These are phyloP conservation scores for Lottia gigantea DNA, from an alignment of 2,888 invertebrate species.

Conservation along the genomic window DNA sequence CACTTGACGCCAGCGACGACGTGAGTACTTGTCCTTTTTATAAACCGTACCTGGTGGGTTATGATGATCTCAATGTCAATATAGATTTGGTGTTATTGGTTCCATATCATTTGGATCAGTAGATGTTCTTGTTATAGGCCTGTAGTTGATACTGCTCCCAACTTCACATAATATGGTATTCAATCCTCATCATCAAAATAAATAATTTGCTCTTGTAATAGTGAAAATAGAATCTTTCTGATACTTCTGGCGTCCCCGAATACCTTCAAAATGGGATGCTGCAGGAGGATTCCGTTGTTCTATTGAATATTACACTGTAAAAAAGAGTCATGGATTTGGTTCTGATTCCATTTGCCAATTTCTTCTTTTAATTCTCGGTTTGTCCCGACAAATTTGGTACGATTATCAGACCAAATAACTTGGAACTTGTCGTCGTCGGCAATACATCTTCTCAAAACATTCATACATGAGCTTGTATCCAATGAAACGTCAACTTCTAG, in stretches of 20 bases:
- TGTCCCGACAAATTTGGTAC: conserved; percentile 30
- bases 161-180: conserved; percentile 30
- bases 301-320: conserved; percentile 25
- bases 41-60: conserved; percentile 28
- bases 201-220: conserved; percentile 20
- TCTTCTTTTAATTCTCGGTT: conserved; percentile 25
- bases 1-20: conserved; percentile 32
- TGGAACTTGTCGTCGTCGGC: conserved; percentile 20
- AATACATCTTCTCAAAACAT: conserved; percentile 25
- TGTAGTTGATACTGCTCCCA: conserved; percentile 27
- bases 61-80: conserved; percentile 17
- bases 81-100: conserved; percentile 32
- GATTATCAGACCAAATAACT: conserved; percentile 25
- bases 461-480: conserved; percentile 23
- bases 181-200: conserved; percentile 31
- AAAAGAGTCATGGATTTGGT: conserved; percentile 21
- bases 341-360: conserved; percentile 28
- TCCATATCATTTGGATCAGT: conserved; percentile 23
- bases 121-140: conserved; percentile 26
- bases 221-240: conserved; percentile 21
- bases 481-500: conserved; percentile 25
- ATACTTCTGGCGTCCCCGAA: conserved; percentile 34
- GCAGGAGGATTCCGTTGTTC: conserved; percentile 34
- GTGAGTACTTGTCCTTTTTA: conserved; percentile 26
- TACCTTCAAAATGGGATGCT: conserved; percentile 31